Evolutionary conservation across 2,888 invertebrate genomes (phyloP).

Genomic region (Baccha elongata): DNA sequence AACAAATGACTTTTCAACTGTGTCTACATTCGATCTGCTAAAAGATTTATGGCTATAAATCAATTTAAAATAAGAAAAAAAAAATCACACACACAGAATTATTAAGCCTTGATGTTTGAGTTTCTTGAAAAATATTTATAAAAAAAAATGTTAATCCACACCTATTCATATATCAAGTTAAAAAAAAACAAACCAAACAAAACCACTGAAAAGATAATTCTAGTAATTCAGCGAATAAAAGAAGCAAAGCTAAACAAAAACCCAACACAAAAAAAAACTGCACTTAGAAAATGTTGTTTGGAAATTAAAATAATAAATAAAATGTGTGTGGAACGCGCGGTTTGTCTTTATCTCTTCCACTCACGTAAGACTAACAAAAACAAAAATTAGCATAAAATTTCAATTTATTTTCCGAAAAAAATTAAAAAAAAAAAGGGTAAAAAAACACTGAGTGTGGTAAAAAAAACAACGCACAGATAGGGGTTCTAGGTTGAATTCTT

Average conservation of each 20-base stretch:
- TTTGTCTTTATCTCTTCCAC: constrained; percentile 40
- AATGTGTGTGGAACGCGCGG: background rate
- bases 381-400: constrained; percentile 67
- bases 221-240: constrained; percentile 20
- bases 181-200: background rate
- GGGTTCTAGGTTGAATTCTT: constrained; percentile 47
- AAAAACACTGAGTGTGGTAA: constrained; percentile 12
- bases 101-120: too few species aligned
- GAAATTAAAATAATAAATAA: constrained; percentile 31
- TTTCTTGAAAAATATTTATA: too few species aligned
- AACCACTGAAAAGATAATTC: constrained; percentile 37
- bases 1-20: too few species aligned
- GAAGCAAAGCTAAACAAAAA: background rate
- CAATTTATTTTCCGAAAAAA: constrained; percentile 54
- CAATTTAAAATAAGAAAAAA: too few species aligned
- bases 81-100: too few species aligned
- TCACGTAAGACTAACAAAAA: constrained; percentile 48
- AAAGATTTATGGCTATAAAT: too few species aligned
- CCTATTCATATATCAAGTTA: background rate
- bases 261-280: background rate
- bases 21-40: too few species aligned
- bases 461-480: constrained; percentile 24
- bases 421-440: constrained; percentile 14
- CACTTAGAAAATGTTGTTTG: constrained; percentile 15
- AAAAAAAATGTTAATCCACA: too few species aligned